Conservation (phyloP, 2,113 vertebrate species). For the Neopipo cinnamomea region DNA sequence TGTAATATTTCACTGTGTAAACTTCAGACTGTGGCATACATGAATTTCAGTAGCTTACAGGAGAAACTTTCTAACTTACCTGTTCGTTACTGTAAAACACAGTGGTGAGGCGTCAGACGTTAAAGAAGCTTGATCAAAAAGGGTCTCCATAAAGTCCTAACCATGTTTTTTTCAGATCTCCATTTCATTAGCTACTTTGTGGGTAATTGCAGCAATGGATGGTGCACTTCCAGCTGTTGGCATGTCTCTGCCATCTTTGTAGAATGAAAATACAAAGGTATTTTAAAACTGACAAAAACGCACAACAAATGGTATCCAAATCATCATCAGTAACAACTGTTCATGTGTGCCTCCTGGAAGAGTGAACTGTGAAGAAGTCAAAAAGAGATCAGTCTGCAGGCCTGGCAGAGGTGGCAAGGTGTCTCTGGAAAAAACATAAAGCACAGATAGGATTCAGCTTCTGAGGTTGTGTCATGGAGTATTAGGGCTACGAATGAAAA, state of each 20-base stretch:
- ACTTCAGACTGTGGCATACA: not conserved
- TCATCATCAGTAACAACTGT: not conserved
- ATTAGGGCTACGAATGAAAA: accelerated
- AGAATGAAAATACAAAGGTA: too few relatives aligned
- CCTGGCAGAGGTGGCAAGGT: not conserved
- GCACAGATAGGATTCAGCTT: not conserved
- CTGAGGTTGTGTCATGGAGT: not conserved
- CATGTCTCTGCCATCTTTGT: not conserved
- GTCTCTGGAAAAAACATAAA: not conserved
- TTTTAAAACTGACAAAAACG: not conserved
- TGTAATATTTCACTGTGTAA: not conserved
- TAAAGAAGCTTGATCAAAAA: not conserved
- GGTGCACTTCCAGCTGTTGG: not conserved
- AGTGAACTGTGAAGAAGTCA: not conserved
- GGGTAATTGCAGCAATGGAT: not conserved
- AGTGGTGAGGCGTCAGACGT: not conserved
- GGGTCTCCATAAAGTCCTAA: not conserved
- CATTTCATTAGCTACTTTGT: not conserved
- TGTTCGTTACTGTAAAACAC: not conserved
- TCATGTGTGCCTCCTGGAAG: not conserved
- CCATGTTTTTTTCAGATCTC: not conserved
- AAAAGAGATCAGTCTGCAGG: not conserved
- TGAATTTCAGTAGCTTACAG: not conserved
- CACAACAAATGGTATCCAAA: not conserved
- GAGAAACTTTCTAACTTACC: not conserved